phyloP scores from a whole-genome alignment of 2,888 invertebrate genomes.

The Plagiodera versicolora region DNA sequence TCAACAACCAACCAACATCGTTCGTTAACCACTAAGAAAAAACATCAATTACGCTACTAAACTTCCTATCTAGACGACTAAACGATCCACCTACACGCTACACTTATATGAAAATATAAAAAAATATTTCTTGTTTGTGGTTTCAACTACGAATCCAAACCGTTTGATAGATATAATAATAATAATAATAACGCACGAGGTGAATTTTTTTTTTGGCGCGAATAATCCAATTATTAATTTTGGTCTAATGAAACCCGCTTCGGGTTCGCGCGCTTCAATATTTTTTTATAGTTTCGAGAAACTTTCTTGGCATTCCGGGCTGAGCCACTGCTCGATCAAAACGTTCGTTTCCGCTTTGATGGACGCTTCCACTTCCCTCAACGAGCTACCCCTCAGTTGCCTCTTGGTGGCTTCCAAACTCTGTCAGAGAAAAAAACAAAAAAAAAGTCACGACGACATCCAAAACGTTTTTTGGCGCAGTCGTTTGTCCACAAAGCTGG shows the following conservation, averaged over 20 bases:
- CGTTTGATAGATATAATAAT: no score
- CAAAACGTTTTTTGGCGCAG: no score
- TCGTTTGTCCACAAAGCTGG: no score
- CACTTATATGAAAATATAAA: conserved; percentile 43
- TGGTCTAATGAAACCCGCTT: conserved; percentile 34
- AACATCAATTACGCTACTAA: conserved; percentile 22
- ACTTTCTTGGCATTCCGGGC: conserved; percentile 67
- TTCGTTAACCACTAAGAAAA: conserved; percentile 24
- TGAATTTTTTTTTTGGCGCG: conserved; percentile 13
- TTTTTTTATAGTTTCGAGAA: conserved; percentile 36
- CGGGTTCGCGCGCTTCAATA: conserved; percentile 16
- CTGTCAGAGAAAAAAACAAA: conserved; percentile 56
- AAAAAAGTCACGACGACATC: no score
- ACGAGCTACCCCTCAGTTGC: conserved; percentile 61
- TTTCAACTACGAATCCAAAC: conserved; percentile 12
- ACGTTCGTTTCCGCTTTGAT: conserved; percentile 70
- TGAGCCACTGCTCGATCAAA: conserved; percentile 74
- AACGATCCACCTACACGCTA: conserved; percentile 17
- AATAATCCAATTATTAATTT: conserved; percentile 28
- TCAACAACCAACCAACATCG: no score
- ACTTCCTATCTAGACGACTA: conserved; percentile 23
- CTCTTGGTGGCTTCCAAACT: conserved; percentile 64
- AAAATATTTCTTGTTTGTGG: conserved; percentile 33
- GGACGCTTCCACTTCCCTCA: conserved; percentile 60
- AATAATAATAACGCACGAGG: conserved; percentile 13